Conservation (phyloP, 2,797 vertebrate species). For the Anisognathus igniventris region DNA sequence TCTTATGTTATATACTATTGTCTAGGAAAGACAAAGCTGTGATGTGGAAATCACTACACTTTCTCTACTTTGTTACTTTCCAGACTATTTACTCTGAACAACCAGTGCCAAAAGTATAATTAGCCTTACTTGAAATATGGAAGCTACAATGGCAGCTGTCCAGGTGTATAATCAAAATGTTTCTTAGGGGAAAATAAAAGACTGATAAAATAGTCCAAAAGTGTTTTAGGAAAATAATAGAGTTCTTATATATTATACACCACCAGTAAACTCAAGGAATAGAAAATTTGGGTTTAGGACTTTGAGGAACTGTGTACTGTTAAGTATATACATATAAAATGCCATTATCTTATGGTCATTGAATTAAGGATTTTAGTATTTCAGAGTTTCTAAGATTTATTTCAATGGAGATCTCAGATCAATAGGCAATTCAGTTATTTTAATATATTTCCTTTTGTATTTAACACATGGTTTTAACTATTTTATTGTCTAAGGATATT, state of each 20-base stretch:
- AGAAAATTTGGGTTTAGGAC: not conserved
- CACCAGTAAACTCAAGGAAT: not conserved
- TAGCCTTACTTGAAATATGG: not conserved
- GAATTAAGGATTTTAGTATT: not conserved
- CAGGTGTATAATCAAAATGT: not conserved
- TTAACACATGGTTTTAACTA: not conserved
- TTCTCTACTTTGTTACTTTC: not conserved
- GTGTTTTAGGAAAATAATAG: not conserved
- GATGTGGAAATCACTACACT: not conserved
- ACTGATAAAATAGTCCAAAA: not conserved
- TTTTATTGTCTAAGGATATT: not conserved
- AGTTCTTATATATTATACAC: not conserved
- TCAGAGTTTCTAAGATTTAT: not conserved
- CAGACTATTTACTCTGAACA: not conserved
- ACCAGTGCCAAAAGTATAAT: not conserved
- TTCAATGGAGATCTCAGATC: not conserved
- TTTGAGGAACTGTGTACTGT: not conserved
- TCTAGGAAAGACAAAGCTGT: not conserved
- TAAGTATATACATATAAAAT: not conserved
- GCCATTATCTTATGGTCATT: not conserved
- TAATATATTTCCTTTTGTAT: not conserved
- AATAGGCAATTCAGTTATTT: not conserved
- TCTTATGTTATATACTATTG: not conserved
- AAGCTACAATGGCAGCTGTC: not conserved
- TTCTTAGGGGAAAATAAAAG: not conserved